Base-by-base conservation (phyloP, 2,888 invertebrate species). In the Heliconius charithonia region DNA sequence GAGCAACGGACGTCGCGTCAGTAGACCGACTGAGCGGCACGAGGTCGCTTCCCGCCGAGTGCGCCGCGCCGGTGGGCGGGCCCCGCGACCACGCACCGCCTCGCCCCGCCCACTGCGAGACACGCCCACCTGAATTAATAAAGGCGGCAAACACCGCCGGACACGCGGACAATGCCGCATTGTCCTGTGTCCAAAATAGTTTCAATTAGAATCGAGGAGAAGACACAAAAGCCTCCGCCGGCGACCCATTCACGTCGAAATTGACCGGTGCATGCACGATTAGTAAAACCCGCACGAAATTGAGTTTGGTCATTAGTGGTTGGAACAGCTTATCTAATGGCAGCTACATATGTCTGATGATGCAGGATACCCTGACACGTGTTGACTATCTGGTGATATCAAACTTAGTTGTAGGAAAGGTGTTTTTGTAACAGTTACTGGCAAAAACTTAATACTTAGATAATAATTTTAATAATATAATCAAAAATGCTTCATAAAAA, bases 61-160 rank as follows among this genome's bases (percentile, higher is more conserved):
- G 86, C 85, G 85, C 86, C 83, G 87, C 86, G 87, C 86, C 86
- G 86, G 86, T 89, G 87, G 90, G 89, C 89, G 87, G 89, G 87
- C 86, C 86, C 85, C 83, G 82, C 86, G 85, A 37, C 75, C 79
- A 65, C 86, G 87, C 88, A 89, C 92, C 89, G 91, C 93, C 85
- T 32, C 75, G 80, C 85, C 81, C 89, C 93, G 91, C 94, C 94
- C 87, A 91, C 88, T 79, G 80, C 76, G 85, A 74, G 83, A 83
- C 91, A 93, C 94, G 93, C 94, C 94, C 89, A 89, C 87, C 90
- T 94, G 94, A 93, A 95, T 95, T 94, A 95, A 94, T 94, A 93
- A 93, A 94, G 92, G 92, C 91, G 88, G 93, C 94, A 94, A 95
- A 94, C 94, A 94, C 87, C 89, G 90, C 90, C 87, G 94, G 94